Conservation (phyloP, 2,888 invertebrate species). For the Rugalucina vietnamica region DNA sequence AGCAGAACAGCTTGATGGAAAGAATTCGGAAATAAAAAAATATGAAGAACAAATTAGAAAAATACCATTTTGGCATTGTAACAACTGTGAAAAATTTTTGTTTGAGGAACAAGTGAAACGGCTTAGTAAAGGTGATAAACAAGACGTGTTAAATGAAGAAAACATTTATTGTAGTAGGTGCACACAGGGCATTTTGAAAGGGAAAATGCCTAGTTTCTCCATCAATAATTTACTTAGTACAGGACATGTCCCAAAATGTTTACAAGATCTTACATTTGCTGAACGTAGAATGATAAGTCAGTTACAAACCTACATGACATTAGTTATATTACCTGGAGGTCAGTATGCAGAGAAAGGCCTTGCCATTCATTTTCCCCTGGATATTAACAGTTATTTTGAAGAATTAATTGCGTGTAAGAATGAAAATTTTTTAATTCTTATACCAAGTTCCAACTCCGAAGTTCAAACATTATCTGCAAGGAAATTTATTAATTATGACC, state of each 20-base stretch:
- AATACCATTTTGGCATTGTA: not conserved
- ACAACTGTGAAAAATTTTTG: constrained; percentile 18
- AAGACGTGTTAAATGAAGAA: not conserved
- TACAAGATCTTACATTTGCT: constrained; percentile 21
- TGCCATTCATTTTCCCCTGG: constrained; percentile 49
- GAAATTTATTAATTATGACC: constrained; percentile 10
- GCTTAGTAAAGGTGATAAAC: not conserved
- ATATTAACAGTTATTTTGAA: constrained; percentile 22
- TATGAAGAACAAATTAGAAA: constrained; percentile 24
- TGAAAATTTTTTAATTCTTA: constrained; percentile 2
- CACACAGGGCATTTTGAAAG: not conserved
- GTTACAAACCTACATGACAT: constrained; percentile 43
- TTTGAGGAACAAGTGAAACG: constrained; percentile 13
- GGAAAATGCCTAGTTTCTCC: constrained; percentile 1
- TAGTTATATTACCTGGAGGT: constrained; percentile 44
- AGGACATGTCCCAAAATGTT: constrained; percentile 39
- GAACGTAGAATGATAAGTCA: constrained; percentile 33
- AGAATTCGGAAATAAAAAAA: not conserved
- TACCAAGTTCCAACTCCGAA: not conserved
- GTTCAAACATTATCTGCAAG: not conserved
- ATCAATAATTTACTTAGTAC: constrained; percentile 30
- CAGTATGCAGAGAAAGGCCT: constrained; percentile 53
- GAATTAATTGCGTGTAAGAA: not conserved
- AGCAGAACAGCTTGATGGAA: not conserved
- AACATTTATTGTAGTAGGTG: not conserved